Evolutionary conservation across 2,113 vertebrate genomes (phyloP), one percentile per base, ranked within the genome.

Genomic region (Struthidea cinerea): DNA sequence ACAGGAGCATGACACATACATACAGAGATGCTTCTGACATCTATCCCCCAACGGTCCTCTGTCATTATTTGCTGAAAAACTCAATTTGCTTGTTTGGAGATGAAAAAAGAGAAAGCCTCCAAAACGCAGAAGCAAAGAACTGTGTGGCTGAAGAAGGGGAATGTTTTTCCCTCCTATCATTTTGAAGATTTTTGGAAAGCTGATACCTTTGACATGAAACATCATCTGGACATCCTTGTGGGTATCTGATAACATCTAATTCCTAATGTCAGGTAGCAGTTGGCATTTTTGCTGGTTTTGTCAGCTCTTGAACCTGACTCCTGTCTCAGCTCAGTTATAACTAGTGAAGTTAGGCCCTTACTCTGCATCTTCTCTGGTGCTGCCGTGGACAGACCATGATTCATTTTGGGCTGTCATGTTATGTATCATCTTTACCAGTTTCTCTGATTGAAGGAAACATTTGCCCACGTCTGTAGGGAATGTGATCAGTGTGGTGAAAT

Each of bases 51-150:
- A 67, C 1, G 39, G 87, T 91, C 27, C 50, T 93, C 84, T 94
- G 80, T 93, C 94, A 78, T 92, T 96, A 91, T 94, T 97, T 95
- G 80, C 84, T 90, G 77, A 91, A 96, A 96, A 97, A 80, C 85
- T 96, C 84, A 80, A 92, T 97, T 93, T 94, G 56, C 50, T 79
- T 94, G 26, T 96, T 94, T 90, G 61, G 52, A 67, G 50, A 84
- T 28, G 55, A 65, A 91, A 69, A 77, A 74, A 55, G 8, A 11
- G 15, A 41, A 60, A 57, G 13, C 5, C 27, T 50, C 33, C 18
- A 50, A 73, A 70, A 19, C 20, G 30, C n/a, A 69, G 57, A 94
- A 80, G 35, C 13, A 71, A 41, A 87, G 70, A 53, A 26, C 23
- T 1, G 1, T 57, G 13, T 46, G 22, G 19, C n/a, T n/a, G 35